Evolutionary conservation across 2,113 vertebrate species (phyloP), one percentile per base, ranked within the genome.

Genomic region (Alligator sinensis): DNA sequence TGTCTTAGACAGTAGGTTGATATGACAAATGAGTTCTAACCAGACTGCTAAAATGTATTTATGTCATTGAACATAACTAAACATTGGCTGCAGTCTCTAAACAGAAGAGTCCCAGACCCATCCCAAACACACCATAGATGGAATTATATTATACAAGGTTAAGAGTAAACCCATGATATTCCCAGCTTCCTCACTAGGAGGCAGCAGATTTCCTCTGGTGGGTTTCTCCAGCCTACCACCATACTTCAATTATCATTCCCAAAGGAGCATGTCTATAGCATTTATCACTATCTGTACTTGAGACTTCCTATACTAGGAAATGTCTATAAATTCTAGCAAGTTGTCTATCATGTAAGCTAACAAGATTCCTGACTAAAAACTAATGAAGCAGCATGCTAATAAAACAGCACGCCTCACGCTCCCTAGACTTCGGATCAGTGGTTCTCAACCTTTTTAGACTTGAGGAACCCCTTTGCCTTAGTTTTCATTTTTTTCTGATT

Each of bases 141-240:
- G 22, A 47, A 27, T 57, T 47, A 72, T 28, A 72, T 3, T 38
- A 24, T 57, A 59, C 57, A 12, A 16, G 68, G 19, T 28, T 30
- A 0, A 1, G 11, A 19, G 68, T 54, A 58, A 57, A 59, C 17
- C 2, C 6, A 10, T 0, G 5, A 66, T 59, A 74, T 3, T 59
- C 30, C 79, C 18, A 30, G 34, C 86, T 84, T 47, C 28, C 27
- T 18, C 54, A n/a, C 5, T 24, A 5, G 4, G 19, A 22, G 57
- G 47, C 55, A 62, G 28, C 70, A 55, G 19, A 57, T 3, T 9
- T 38, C n/a, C 2, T 30, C 34, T 22, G 28, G 27, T 66, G 47
- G 25, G 34, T 21, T 5, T 28, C 34, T 79, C 27, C 38, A 72
- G 17, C 30, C 60, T 34, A 57, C 81, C 13, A 9, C 19, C 22